Evolutionary conservation across 2,113 vertebrate species (phyloP).

Genomic region (Phyllostomus discolor): DNA sequence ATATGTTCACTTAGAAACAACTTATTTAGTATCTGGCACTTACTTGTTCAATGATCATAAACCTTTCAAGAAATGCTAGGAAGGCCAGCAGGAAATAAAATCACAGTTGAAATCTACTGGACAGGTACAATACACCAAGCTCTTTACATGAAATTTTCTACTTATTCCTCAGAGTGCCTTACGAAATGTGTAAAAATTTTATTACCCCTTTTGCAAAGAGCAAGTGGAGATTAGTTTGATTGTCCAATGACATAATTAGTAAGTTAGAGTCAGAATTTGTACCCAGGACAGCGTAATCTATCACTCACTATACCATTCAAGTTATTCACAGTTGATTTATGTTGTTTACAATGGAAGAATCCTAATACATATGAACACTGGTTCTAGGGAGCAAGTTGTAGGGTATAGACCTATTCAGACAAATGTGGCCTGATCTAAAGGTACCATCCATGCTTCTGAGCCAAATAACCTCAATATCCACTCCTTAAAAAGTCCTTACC

Average conservation of each 20-base stretch:
- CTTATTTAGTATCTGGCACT: background rate
- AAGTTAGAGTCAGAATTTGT: background rate
- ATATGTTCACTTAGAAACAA: background rate
- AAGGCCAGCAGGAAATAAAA: constrained; percentile 10
- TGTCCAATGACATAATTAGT: background rate
- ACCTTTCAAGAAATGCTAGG: background rate
- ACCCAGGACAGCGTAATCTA: background rate
- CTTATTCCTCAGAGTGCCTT: background rate
- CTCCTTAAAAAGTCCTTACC: background rate
- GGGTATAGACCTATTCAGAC: background rate
- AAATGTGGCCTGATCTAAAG: background rate
- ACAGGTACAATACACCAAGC: background rate
- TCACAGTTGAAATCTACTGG: background rate
- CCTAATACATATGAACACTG: background rate
- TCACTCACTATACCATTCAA: background rate
- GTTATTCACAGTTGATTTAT: background rate
- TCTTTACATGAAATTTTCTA: background rate
- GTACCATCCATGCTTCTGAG: background rate
- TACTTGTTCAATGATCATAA: background rate
- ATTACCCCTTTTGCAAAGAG: background rate
- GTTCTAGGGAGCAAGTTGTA: background rate
- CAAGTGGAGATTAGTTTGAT: background rate
- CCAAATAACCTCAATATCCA: background rate
- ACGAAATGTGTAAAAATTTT: background rate
- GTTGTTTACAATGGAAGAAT: background rate